Evolutionary conservation across 2,888 invertebrate species (phyloP), one percentile per base, ranked within the genome.

Genomic region (Oscheius sp.): DNA sequence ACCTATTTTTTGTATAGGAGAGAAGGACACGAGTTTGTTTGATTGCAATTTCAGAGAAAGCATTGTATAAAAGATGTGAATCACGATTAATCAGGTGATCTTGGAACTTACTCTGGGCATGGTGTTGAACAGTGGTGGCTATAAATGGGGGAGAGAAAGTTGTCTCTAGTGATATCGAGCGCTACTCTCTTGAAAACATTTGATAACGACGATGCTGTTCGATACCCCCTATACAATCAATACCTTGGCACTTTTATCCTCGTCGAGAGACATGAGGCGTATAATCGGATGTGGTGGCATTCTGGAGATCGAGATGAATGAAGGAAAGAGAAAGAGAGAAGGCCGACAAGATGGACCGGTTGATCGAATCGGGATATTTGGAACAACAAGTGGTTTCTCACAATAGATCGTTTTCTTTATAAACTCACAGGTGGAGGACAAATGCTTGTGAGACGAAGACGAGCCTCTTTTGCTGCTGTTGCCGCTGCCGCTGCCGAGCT

Each of bases 251-350:
- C 76, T 73, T 53, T 72, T 65, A 42, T 76, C 76, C 60, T 74
- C 77, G 50, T 79, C 81, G 42, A 78, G 63, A 2, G 81, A 81
- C 66, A 70, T 70, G n/a, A 81, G 76, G 50, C 81, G 79, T 68
- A 75, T 76, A 29, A 81, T 75, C 48, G 79, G 81, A 42, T 76
- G 76, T 53, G 81, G 79, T 55, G 75, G 57, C 81, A 81, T 81
- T 70, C 73, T 55, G 32, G 32, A 11, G 35, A 50, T 51, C 32
- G 63, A 21, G 50, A 53, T n/a, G 21, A 11, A 51, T n/a, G 53
- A 53, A 53, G 32, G 53, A 51, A n/a, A 7, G 11, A 68, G 53
- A 68, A 13, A 42, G 13, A 33, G 53, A 42, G 68, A 68, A 21
- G 48, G 2, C 5, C 11, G 21, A 58, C 29, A 32, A 11, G 11